phyloP scores from a whole-genome alignment of 2,888 invertebrate genomes.

The Xiphydria camelus region DNA sequence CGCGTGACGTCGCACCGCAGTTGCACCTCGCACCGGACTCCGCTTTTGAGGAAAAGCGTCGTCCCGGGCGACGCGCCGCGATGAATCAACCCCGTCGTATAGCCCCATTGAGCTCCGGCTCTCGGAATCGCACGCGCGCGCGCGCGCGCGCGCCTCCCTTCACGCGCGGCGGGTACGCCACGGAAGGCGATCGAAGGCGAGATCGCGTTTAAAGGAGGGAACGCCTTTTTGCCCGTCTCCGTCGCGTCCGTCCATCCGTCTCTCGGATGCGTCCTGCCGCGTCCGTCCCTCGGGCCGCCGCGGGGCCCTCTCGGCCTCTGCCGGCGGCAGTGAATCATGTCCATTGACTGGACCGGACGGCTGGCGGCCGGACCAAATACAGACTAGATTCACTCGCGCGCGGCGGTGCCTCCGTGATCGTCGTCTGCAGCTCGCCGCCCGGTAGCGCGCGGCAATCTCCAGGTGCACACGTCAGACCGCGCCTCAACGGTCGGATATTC shows the following conservation, averaged over 20 bases:
- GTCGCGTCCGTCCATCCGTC: background rate
- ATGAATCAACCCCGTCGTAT: slow-evolving; percentile 3
- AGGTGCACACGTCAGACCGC: too few relatives aligned
- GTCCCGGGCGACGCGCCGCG: slow-evolving; percentile 5
- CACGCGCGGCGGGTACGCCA: too few relatives aligned
- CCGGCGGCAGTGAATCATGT: slow-evolving; percentile 46
- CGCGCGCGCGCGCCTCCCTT: too few relatives aligned
- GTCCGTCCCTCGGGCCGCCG: background rate
- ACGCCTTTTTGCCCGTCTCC: slow-evolving; percentile 23
- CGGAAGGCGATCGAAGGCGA: slow-evolving; percentile 36
- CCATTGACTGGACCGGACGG: slow-evolving; percentile 46
- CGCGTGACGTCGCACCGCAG: too few relatives aligned
- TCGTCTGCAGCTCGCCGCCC: too few relatives aligned
- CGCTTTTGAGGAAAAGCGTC: too few relatives aligned
- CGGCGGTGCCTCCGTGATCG: too few relatives aligned
- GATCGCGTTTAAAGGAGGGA: slow-evolving; percentile 33
- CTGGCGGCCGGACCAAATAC: slow-evolving; percentile 47
- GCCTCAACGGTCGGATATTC: too few relatives aligned
- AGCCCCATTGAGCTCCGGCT: slow-evolving; percentile 15
- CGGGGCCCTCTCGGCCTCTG: background rate
- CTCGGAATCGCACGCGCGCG: too few relatives aligned
- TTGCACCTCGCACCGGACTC: too few relatives aligned
- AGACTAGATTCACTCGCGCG: slow-evolving; percentile 51
- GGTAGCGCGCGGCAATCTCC: too few relatives aligned
- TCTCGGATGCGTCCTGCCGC: too few relatives aligned